Conservation (phyloP, 2,797 vertebrate species). For the Atherinosoma microstoma region DNA sequence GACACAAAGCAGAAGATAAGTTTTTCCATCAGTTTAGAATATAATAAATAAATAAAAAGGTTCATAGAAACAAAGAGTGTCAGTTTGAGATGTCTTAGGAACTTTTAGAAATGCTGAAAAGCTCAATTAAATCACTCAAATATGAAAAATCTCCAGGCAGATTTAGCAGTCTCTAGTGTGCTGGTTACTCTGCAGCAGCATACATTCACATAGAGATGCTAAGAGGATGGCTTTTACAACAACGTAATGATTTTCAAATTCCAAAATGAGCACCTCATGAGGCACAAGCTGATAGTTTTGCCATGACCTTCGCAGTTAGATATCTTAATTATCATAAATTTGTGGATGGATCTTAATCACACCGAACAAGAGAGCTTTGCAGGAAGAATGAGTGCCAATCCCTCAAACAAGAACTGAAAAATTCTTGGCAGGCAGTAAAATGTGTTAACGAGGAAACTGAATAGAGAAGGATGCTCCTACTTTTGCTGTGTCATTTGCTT, state of each 20-base stretch:
- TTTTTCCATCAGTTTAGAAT: neutral
- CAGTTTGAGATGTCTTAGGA: neutral
- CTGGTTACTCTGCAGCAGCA: neutral
- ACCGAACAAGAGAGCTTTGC: neutral
- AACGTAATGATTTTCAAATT: neutral
- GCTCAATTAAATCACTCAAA: neutral
- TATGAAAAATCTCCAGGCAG: neutral
- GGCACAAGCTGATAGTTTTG: neutral
- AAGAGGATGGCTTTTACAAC: neutral
- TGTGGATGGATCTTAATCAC: neutral
- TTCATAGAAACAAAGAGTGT: neutral
- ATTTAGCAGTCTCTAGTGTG: neutral
- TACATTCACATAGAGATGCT: neutral
- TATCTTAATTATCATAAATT: neutral
- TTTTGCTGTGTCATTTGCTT: neutral
- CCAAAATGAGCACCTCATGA: neutral
- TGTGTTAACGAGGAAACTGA: neutral
- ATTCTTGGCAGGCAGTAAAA: neutral
- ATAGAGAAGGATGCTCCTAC: neutral
- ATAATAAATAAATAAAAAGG: neutral
- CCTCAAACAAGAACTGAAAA: neutral
- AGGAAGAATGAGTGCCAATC: neutral
- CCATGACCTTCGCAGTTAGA: neutral
- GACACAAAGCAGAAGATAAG: too few relatives aligned
- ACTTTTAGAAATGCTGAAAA: neutral